Conservation (phyloP, 2,113 vertebrate genomes). For the Pipa parva region DNA sequence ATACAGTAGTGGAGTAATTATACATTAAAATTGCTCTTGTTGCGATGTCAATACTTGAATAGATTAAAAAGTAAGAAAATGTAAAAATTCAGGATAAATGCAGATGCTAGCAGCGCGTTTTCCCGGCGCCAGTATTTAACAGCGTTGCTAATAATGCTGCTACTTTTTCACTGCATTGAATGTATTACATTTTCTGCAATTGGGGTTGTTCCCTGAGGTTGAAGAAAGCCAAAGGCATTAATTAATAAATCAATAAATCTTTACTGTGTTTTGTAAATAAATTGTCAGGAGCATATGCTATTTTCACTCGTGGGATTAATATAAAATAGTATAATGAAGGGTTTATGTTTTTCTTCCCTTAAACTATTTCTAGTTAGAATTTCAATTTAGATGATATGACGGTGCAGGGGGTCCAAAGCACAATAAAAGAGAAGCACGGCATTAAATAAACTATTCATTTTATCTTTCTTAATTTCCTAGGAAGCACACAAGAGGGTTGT, state of each 20-base stretch:
- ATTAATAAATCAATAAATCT: constrained; percentile 99
- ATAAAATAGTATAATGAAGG: background rate
- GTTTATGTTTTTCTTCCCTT: background rate
- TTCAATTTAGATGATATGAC: too few species aligned
- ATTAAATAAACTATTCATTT: too few species aligned
- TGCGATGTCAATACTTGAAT: background rate
- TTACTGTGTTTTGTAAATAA: constrained; percentile 91
- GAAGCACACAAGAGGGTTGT: too few species aligned
- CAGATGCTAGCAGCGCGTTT: too few species aligned
- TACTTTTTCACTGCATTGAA: constrained; percentile 51
- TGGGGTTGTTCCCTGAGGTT: constrained; percentile 73
- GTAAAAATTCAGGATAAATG: too few species aligned
- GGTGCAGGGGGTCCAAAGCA: too few species aligned
- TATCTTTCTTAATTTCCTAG: too few species aligned
- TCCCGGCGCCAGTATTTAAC: constrained; percentile 31
- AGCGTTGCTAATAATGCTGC: constrained; percentile 58
- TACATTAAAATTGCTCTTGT: constrained; percentile 5
- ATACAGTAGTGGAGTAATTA: background rate
- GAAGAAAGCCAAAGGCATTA: constrained; percentile 74
- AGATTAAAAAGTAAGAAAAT: too few species aligned
- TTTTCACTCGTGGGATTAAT: background rate
- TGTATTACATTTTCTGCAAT: constrained; percentile 77
- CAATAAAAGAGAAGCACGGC: too few species aligned
- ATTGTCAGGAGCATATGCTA: constrained; percentile 79
- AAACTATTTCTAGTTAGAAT: background rate